Base-by-base conservation (phyloP, 1,140 invertebrate genomes). In the Meteorus sp. region DNA sequence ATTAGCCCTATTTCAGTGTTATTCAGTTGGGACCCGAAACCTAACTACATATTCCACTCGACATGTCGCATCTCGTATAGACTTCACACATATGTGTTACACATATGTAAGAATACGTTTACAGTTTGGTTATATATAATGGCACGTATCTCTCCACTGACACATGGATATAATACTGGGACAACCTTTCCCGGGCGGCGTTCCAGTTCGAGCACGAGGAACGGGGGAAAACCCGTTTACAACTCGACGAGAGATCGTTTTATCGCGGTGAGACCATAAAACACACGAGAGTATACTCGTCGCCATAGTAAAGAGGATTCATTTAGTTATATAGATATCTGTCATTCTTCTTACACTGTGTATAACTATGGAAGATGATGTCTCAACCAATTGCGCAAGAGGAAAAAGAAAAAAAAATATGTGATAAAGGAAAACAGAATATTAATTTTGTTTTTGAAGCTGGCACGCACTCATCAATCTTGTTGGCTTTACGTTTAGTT, bases 191-290 rank as follows among this genome's bases (percentile, higher is more conserved):
- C 22, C 17, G 29, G 29, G 47, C 43, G 11, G 6, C 29, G 44
- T 51, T 60, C 44, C 44, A 48, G 51, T 55, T 60, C 15, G 23
- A 58, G 50, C 27, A 43, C 37, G 39, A 27, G 39, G 48, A 54
- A 33, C 54, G 23, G 27, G 48, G 55, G 17, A 41, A 56, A 62
- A 62, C 56, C 61, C 61, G 61, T 62, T 62, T 62, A 62, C 51
- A 48, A 47, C 55, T 39, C 57, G 44, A 37, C 52, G 48, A 61
- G 54, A 61, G 19, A 19, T 61, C 52, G 48, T 56, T 62, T 59
- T 59, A 62, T 62, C 61, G 61, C 52, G 35, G 27, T 47, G 61
- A 59, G 51, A 57, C 51, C 56, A 59, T 62, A 62, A 62, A 59
- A 57, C 61, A 62, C 51, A 31, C 4, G n/a, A 13, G 33, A 22